Evolutionary conservation across 2,797 vertebrate species (phyloP), one percentile per base, ranked within the genome.

Genomic region (Bufotes viridis): DNA sequence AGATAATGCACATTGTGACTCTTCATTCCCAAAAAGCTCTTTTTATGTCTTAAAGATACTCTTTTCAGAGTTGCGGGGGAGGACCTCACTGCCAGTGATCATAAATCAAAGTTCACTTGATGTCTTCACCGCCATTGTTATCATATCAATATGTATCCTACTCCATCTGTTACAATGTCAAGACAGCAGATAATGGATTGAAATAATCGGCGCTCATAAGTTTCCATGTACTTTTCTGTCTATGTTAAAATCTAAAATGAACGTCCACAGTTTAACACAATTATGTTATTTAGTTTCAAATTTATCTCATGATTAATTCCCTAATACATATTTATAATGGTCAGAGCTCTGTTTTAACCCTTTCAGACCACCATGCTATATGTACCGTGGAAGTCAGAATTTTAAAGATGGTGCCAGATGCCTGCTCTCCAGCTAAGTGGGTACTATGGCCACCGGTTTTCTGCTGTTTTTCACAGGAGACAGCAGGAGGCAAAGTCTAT

Each of bases 21-120:
- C 53, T 88, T 84, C 80, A 49, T 76, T 69, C 55, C 55, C 53
- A 49, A 82, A 78, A 86, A 82, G 82, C 82, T 78, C 51, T 81
- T 63, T 85, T 89, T 67, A 65, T 51, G 51, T 67, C 74, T 82
- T 76, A 75, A 84, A 86, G 76, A 82, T 49, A 86, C 79, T 85
- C 83, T 85, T 89, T 89, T 76, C 49, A 81, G 83, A 89, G 82
- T 81, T 85, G 69, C 9, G 24, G 22, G 58, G 78, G 79, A 81
- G 76, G 78, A 86, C 79, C 87, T 60, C 20, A 26, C 80, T 86
- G 79, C 75, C 84, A 82, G 49, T 72, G 17, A 78, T 86, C 18
- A 82, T 88, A 84, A 88, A 88, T 89, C 88, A 89, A 58, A 82
- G 76, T 81, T 89, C 70, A 63, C 55, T 85, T 60, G 70, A 81